Base-by-base conservation (phyloP, 2,113 vertebrate genomes). In the Dolichotis patagonum region DNA sequence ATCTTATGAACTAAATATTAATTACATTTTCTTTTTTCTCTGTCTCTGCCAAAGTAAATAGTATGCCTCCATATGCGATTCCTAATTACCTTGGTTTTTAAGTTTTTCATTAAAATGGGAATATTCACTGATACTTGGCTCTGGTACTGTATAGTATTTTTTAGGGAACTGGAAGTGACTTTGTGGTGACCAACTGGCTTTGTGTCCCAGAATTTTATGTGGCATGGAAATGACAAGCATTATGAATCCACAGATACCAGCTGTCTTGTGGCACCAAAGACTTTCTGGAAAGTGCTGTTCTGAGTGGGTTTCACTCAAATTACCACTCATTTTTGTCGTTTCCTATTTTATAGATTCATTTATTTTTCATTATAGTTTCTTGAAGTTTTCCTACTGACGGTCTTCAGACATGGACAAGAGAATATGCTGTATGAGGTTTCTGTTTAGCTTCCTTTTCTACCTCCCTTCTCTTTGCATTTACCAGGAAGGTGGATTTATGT, bases 181-280 rank as follows among this genome's bases (percentile, higher is more conserved):
- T 24, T 38, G 7, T 14, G 32, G n/a, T 88, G 77, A 26, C 69
- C 10, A 22, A 3, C 65, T 75, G 46, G 24, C 80, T 95, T 95
- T 85, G 62, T 67, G 84, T 77, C 41, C 19, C 17, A 90, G 82
- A 35, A 80, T 88, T 96, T 85, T 95, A 94, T 75, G 41, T 90
- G 91, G 78, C 77, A 13, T 38, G 75, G 86, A 73, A 93, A 90
- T 91, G n/a, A 95, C 96, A 95, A 94, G 38, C 56, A 60, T 87
- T 98, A 95, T 96, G 69, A 71, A 22, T 71, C 32, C 49, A 43
- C n/a, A 88, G 84, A 65, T 12, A 58, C 81, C 80, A 93, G 84
- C 81, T 96, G 87, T 46, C 81, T 52, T 69, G 56, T 78, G 54
- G 38, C 58, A 85, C 60, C 73, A 83, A 80, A 97, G 91, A 19